Percentiles rank a stretch among this genome's conserved stretches.
These are phyloP conservation scores for Blera fallax DNA, from an alignment of 2,888 invertebrate species.

Conservation along the genomic window DNA sequence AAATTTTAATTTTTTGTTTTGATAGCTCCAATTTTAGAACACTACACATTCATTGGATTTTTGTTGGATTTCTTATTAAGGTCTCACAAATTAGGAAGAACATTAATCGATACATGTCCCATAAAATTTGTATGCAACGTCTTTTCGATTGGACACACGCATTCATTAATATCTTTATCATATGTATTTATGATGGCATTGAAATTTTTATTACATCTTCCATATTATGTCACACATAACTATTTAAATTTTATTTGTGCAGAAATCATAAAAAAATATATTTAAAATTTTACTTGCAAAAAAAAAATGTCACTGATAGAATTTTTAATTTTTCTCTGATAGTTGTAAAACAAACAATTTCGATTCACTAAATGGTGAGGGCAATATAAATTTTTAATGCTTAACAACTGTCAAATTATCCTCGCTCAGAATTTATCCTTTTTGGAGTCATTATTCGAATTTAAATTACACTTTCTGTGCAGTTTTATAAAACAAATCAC, in stretches of 20 bases:
- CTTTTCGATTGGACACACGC: not conserved
- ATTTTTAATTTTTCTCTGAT: not conserved
- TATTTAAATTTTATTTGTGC: not conserved
- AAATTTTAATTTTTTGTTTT: not conserved
- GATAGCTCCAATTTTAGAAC: not conserved
- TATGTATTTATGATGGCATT: not conserved
- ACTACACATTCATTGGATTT: not conserved
- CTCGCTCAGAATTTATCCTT: not conserved
- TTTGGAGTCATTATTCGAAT: conserved; percentile 12
- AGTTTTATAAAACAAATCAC: not conserved
- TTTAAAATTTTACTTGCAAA: not conserved
- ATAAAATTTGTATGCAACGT: conserved; percentile 17
- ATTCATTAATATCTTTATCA: not conserved
- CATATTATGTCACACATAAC: not conserved
- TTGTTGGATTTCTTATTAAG: not conserved
- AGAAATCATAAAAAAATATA: not conserved
- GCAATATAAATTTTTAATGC: not conserved
- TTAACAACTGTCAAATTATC: conserved; percentile 38
- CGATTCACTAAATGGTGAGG: not conserved
- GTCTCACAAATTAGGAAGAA: conserved; percentile 10
- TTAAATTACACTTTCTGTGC: conserved; percentile 5
- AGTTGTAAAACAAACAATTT: no score
- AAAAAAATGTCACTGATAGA: not conserved
- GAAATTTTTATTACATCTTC: conserved; percentile 6
- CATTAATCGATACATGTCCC: not conserved